These are phyloP conservation scores for Zootermopsis nevadensis DNA, from an alignment of 2,888 invertebrate genomes.

Conservation along the genomic window DNA sequence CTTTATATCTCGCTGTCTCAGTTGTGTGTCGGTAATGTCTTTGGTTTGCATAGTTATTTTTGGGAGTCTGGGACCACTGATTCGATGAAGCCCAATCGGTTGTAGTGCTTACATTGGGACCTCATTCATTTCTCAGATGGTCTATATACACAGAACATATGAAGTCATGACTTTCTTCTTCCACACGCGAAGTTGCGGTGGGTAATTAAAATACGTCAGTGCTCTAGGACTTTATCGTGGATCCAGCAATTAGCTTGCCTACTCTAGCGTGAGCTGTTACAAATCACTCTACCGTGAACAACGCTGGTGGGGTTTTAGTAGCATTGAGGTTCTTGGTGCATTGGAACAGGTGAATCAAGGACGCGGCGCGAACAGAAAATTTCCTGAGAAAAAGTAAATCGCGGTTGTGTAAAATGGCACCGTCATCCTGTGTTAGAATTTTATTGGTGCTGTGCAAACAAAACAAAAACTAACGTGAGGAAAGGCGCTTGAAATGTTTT, in stretches of 20 bases:
- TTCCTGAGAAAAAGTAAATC: not conserved
- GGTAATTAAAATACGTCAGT: not conserved
- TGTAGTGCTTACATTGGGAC: too few relatives aligned
- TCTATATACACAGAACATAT: too few relatives aligned
- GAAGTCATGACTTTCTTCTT: too few relatives aligned
- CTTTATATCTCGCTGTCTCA: too few relatives aligned
- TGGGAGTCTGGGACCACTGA: too few relatives aligned
- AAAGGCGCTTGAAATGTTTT: too few relatives aligned
- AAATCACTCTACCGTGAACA: not conserved
- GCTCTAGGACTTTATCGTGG: not conserved
- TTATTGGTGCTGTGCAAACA: not conserved
- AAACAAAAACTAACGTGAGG: too few relatives aligned
- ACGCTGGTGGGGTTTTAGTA: not conserved
- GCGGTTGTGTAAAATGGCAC: not conserved
- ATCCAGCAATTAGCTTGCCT: not conserved
- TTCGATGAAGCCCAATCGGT: too few relatives aligned
- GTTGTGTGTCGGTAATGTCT: too few relatives aligned
- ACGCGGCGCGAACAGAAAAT: not conserved
- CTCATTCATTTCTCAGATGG: too few relatives aligned
- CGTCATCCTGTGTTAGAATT: not conserved
- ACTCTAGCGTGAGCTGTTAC: not conserved
- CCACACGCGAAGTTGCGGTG: too few relatives aligned
- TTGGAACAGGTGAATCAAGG: conserved; percentile 4
- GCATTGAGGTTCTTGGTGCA: not conserved
- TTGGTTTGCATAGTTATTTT: too few relatives aligned